A percentile compares a stretch with the other conserved stretches of the same genome.
Conservation (phyloP, 2,113 vertebrate genomes). For the Brienomyrus longianalis region DNA sequence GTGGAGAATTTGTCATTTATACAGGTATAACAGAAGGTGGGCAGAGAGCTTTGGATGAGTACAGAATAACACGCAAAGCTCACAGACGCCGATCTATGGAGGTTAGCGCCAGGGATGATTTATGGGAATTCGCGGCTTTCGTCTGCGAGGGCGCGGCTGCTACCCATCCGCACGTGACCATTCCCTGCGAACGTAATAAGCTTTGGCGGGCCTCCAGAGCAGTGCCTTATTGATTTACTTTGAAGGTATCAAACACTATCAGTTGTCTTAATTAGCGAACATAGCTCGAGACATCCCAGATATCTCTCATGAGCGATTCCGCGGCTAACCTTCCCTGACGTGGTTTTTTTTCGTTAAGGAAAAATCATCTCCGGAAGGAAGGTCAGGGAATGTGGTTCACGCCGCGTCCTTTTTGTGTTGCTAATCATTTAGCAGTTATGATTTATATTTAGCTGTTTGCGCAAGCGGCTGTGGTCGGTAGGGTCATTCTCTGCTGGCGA, state of each 20-base stretch:
- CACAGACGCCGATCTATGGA: neutral
- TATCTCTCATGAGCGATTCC: neutral
- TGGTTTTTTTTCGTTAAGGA: neutral
- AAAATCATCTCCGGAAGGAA: neutral
- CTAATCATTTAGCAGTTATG: neutral
- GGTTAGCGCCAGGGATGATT: neutral
- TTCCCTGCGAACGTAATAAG: neutral
- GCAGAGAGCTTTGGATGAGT: neutral
- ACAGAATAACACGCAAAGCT: neutral
- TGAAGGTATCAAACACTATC: conserved; percentile 15
- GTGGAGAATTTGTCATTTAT: neutral
- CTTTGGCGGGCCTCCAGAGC: neutral
- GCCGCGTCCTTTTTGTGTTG: neutral
- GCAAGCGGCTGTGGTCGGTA: neutral
- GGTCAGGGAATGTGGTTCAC: neutral
- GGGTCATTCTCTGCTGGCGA: neutral
- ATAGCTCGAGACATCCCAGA: neutral
- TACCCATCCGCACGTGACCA: neutral
- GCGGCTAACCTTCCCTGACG: neutral
- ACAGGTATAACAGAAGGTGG: neutral
- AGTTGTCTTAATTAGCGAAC: conserved; percentile 7
- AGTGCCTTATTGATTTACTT: conserved; percentile 11
- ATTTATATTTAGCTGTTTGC: neutral
- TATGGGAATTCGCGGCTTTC: neutral
- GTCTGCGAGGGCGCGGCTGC: neutral